A percentile compares a stretch with the other conserved stretches of the same genome.
phyloP scores from a whole-genome alignment of 2,888 invertebrate species.

The Eugnorisma glareosa region DNA sequence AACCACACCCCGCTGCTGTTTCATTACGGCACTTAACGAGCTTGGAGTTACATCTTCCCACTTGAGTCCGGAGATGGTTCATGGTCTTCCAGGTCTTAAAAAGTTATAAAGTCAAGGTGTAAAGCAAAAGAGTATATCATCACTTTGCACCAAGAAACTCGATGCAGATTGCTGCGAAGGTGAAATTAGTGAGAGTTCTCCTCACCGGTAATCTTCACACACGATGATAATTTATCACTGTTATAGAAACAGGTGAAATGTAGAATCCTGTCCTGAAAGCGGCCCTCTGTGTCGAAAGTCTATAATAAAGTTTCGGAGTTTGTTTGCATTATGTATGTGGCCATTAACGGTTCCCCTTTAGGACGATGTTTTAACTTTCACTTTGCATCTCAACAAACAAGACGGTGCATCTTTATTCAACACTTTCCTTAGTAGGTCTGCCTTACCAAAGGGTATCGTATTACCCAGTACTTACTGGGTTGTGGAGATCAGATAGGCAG shows the following conservation, averaged over 20 bases:
- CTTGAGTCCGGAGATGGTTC: neutral
- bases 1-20: neutral
- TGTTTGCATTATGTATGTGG: conserved; percentile 13
- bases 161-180: neutral
- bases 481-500: too few relatives aligned
- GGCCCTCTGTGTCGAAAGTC: neutral
- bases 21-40: neutral
- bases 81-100: neutral
- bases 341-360: conserved; percentile 28
- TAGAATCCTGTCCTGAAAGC: neutral
- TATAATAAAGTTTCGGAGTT: conserved; percentile 9
- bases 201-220: too few relatives aligned
- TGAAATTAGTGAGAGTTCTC: conserved; percentile 1
- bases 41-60: neutral
- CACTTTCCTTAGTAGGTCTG: too few relatives aligned
- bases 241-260: neutral
- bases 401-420: conserved; percentile 36
- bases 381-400: conserved; percentile 35
- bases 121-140: neutral
- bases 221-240: conserved; percentile 9
- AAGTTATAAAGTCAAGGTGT: neutral
- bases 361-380: conserved; percentile 38
- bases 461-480: too few relatives aligned
- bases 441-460: too few relatives aligned
- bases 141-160: neutral